Base-by-base conservation (phyloP, 2,888 invertebrate genomes). In the Nomada hirtipes region DNA sequence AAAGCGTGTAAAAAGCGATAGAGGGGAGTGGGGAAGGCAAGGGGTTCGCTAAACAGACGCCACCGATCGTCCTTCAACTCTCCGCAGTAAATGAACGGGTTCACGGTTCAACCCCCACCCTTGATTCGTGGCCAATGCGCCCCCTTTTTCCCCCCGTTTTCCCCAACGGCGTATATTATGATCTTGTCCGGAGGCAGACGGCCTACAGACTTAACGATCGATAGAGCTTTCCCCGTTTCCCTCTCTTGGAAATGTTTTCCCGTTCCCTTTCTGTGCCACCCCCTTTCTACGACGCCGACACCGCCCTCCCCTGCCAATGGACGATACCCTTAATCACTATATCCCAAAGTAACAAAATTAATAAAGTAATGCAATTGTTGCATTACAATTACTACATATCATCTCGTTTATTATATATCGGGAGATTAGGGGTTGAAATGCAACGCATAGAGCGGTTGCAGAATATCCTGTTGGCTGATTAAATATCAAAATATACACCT, bases 191-290 rank as follows among this genome's bases (percentile, higher is more conserved):
- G 73, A 84, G 89, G 86, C 88, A 91, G 91, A 91, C 90, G 88
- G 91, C 88, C 90, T 89, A 90, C 90, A 90, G 89, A 91, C 90
- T 90, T 83, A 83, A 87, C 91, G 92, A 92, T 92, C 92, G 91
- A 92, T 92, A 86, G 88, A 92, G 91, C 91, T 90, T 88, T 84
- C 88, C 88, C 82, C 84, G 78, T 86, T 84, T 72, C 86, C 76
- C 76, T 70, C 73, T 15, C 72, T 50, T 23, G 23, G 63, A 4
- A 26, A 47, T 59, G 13, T 55, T 60, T 64, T 71, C 65, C 57
- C 73, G 36, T 55, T 70, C 73, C 84, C 76, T 72, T 79, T 61
- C 50, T 13, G 26, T 29, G 26, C 60, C 36, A 36, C 36, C 53
- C 69, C 47, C 44, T 55, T 76, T 36, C 76, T 67, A 36, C 82